Conservation (phyloP, 2,113 vertebrate species). For the Trichechus manatus region DNA sequence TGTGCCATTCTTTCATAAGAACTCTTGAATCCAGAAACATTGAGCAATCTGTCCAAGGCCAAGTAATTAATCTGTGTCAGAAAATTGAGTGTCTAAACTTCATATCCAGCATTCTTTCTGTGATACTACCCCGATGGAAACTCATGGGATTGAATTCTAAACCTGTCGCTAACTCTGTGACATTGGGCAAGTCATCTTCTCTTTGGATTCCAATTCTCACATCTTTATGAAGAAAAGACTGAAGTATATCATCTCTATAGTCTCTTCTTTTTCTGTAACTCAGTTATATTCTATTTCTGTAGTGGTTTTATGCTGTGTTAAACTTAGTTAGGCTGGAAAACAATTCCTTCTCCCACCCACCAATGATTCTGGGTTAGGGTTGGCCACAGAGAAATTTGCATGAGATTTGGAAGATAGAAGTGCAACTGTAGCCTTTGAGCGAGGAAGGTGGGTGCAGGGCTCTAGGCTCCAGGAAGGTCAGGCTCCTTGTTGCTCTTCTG, state of each 20-base stretch:
- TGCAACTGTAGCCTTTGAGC: not conserved
- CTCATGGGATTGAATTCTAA: not conserved
- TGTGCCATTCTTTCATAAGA: not conserved
- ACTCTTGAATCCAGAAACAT: not conserved
- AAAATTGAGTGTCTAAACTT: not conserved
- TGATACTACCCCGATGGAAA: not conserved
- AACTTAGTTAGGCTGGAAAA: not conserved
- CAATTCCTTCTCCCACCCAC: not conserved
- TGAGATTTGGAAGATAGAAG: not conserved
- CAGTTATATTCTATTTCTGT: not conserved
- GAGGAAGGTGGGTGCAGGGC: too few relatives aligned
- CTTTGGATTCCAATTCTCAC: not conserved
- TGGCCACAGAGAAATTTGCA: not conserved
- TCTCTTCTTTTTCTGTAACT: not conserved
- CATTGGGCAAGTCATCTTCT: not conserved
- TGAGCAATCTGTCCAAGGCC: not conserved
- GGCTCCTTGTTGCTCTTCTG: not conserved
- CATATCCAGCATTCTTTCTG: not conserved
- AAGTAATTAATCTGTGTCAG: conserved; percentile 3
- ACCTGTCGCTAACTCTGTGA: not conserved
- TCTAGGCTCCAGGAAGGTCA: not conserved
- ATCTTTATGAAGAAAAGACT: not conserved
- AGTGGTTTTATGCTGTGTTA: not conserved
- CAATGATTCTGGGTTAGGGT: not conserved
- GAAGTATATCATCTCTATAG: not conserved